phyloP scores from a whole-genome alignment of 2,113 vertebrate genomes.

The Coturnix japonica region DNA sequence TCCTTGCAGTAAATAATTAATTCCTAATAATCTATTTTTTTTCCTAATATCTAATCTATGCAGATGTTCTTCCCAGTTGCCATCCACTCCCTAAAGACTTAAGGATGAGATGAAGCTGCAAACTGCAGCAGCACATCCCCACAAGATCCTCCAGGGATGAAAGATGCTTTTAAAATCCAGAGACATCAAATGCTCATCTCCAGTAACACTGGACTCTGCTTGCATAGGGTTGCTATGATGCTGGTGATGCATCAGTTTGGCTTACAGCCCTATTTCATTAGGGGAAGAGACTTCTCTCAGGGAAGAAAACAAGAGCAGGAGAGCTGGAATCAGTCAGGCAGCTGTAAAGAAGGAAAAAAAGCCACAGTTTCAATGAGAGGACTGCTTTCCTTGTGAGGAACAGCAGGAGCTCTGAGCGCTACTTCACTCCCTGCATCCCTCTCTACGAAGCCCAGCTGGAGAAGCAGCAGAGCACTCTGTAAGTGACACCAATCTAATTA shows the following conservation, averaged over 20 bases:
- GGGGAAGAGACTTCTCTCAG: not conserved
- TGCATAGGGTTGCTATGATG: not conserved
- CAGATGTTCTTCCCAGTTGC: not conserved
- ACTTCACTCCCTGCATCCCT: not conserved
- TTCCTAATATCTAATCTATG: too few relatives aligned
- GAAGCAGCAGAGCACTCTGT: slow-evolving; percentile 20
- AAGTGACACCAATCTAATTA: slow-evolving; percentile 58
- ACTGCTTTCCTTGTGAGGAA: not conserved
- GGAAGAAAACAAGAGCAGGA: not conserved
- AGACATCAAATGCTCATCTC: not conserved
- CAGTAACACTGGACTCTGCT: not conserved
- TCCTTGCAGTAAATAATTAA: too few relatives aligned
- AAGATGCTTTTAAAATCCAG: not conserved
- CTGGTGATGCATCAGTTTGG: not conserved
- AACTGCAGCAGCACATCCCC: not conserved
- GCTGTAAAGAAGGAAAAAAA: not conserved
- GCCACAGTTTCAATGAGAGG: not conserved
- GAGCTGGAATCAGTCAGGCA: not conserved
- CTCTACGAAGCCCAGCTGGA: not conserved
- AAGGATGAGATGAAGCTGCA: accelerated
- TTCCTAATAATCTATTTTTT: too few relatives aligned
- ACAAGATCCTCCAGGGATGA: not conserved
- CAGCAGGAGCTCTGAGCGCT: accelerated
- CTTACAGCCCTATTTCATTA: not conserved
- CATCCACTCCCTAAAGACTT: not conserved